Percentiles rank a stretch among this genome's conserved stretches.
phyloP scores from a whole-genome alignment of 2,113 vertebrate species.

The Castor canadensis region DNA sequence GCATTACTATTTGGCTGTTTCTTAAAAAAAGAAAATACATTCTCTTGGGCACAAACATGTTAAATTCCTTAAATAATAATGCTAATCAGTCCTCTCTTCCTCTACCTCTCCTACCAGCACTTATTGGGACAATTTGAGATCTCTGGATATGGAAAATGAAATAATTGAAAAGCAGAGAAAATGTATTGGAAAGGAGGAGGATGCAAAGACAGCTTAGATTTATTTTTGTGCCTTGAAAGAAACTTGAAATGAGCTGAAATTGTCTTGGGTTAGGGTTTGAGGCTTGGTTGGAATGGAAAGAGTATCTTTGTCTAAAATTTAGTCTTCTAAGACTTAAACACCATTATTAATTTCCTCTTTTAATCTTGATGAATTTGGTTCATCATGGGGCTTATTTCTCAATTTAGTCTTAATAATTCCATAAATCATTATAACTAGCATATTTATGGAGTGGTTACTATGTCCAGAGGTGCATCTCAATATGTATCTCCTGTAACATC shows the following conservation, averaged over 20 bases:
- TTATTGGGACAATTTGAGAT: neutral
- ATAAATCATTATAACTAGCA: neutral
- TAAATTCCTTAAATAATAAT: conserved; percentile 10
- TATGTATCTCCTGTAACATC: neutral
- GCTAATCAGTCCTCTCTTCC: neutral
- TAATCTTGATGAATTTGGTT: conserved; percentile 49
- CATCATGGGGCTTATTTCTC: neutral
- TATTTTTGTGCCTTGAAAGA: conserved; percentile 9
- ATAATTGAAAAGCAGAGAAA: conserved; percentile 15
- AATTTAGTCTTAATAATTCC: conserved; percentile 16
- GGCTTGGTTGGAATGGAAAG: neutral
- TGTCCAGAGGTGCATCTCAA: conserved; percentile 13
- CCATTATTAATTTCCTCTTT: conserved; percentile 52
- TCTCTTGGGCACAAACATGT: conserved; percentile 10
- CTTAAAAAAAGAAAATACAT: neutral
- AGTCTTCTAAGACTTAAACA: conserved; percentile 34
- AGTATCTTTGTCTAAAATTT: conserved; percentile 54
- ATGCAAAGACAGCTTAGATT: neutral
- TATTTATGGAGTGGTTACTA: neutral
- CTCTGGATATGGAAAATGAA: neutral
- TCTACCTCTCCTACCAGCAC: neutral
- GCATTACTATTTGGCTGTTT: neutral
- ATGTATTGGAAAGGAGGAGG: neutral
- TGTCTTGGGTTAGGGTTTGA: conserved; percentile 39
- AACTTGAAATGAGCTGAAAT: conserved; percentile 19